phyloP scores from a whole-genome alignment of 35 echinoderm and acorn worm genomes.

The Ophioderma brevispina region DNA sequence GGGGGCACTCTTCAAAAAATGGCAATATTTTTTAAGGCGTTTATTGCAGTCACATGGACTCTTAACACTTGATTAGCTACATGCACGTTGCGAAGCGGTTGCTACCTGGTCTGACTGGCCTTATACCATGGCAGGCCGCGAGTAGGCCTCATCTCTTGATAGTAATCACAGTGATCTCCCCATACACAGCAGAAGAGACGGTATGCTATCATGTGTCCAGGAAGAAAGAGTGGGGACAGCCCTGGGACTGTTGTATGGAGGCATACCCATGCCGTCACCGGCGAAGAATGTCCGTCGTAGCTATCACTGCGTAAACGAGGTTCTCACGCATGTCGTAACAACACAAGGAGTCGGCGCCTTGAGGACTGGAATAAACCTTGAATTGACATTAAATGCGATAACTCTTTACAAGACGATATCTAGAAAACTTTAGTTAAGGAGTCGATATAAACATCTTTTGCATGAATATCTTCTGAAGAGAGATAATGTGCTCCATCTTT shows the following conservation, averaged over 20 bases:
- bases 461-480: no score
- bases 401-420: no score
- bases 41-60: no score
- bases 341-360: constrained; percentile 79
- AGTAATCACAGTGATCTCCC: constrained; percentile 85
- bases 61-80: no score
- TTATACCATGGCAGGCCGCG: constrained; percentile 80
- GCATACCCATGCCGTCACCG: constrained; percentile 58
- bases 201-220: constrained; percentile 61
- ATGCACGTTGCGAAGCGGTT: no score
- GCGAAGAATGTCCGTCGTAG: constrained; percentile 72
- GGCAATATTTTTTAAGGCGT: no score
- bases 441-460: no score
- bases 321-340: constrained; percentile 91
- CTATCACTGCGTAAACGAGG: constrained; percentile 93
- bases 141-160: constrained; percentile 76
- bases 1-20: no score
- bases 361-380: no score
- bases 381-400: no score
- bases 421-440: no score
- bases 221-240: constrained; percentile 61
- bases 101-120: constrained; percentile 63
- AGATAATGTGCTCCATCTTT: no score
- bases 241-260: constrained; percentile 51
- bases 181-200: constrained; percentile 87